Conservation (phyloP, 2,888 invertebrate species). For the Quadroppia sp. region DNA sequence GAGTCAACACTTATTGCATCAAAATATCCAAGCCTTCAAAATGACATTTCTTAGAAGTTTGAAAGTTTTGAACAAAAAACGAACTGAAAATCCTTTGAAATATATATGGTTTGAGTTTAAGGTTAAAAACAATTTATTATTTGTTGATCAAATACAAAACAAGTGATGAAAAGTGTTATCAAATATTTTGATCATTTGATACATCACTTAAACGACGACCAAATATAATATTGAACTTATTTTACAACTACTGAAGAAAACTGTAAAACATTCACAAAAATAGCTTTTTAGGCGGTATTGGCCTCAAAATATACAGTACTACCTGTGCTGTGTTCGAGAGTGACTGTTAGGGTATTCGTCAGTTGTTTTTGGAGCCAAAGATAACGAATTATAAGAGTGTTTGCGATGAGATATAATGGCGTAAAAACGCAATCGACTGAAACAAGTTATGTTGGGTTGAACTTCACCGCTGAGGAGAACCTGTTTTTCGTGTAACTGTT, state of each 20-base stretch:
- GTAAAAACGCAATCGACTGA: constrained; percentile 31
- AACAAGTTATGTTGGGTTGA: constrained; percentile 26
- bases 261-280: neutral
- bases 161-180: constrained; percentile 2
- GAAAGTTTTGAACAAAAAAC: no score
- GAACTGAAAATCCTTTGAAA: no score
- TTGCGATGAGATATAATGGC: constrained; percentile 33
- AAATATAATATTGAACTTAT: neutral
- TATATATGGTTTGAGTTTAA: no score
- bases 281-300: constrained; percentile 27
- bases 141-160: neutral
- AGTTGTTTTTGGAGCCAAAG: constrained; percentile 5
- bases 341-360: neutral
- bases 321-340: constrained; percentile 16
- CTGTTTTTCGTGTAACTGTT: constrained; percentile 13
- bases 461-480: constrained; percentile 29
- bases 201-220: neutral
- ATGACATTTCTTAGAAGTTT: no score
- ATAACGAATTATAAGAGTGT: constrained; percentile 21
- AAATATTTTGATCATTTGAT: constrained; percentile 36
- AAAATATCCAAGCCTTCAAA: no score
- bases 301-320: constrained; percentile 22
- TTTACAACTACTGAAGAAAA: neutral
- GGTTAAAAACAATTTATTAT: neutral
- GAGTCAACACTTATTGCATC: no score